Evolutionary conservation across 1,140 invertebrate species (phyloP).

Genomic region (Papilio polyxenes): DNA sequence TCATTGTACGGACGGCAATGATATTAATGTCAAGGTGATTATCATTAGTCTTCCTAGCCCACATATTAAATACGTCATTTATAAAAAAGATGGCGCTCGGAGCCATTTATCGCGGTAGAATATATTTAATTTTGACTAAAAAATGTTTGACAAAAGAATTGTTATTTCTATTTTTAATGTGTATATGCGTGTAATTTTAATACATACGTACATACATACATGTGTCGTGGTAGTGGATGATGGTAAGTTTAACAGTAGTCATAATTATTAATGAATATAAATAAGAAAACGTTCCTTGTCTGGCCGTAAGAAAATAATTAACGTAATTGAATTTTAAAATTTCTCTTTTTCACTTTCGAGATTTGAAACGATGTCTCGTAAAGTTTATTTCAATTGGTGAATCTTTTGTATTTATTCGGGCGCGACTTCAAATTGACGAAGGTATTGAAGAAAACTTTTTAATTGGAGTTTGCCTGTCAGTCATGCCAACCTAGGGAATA

Average conservation of each 20-base stretch:
- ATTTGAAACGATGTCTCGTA: background rate
- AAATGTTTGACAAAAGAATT: too few species aligned
- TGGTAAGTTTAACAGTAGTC: too few species aligned
- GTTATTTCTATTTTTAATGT: too few species aligned
- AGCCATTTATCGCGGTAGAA: background rate
- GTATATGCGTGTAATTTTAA: too few species aligned
- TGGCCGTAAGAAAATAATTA: background rate
- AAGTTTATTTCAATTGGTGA: constrained; percentile 2
- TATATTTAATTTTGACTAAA: background rate
- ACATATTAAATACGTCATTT: constrained; percentile 24
- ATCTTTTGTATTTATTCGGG: background rate
- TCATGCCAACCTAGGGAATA: background rate
- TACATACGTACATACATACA: too few species aligned
- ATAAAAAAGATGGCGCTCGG: constrained; percentile 17
- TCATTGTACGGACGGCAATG: constrained; percentile 2
- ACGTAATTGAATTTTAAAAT: background rate
- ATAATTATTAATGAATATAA: too few species aligned
- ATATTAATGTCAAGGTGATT: constrained; percentile 28
- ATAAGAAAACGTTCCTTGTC: background rate
- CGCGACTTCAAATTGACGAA: background rate
- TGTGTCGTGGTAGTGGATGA: too few species aligned
- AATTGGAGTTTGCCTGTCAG: background rate
- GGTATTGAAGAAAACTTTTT: constrained; percentile 13
- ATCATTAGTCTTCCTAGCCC: constrained; percentile 14
- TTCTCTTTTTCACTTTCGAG: background rate